Evolutionary conservation across 2,113 vertebrate genomes (phyloP), one percentile per base, ranked within the genome.

Genomic region (Cynopterus brachyotis): DNA sequence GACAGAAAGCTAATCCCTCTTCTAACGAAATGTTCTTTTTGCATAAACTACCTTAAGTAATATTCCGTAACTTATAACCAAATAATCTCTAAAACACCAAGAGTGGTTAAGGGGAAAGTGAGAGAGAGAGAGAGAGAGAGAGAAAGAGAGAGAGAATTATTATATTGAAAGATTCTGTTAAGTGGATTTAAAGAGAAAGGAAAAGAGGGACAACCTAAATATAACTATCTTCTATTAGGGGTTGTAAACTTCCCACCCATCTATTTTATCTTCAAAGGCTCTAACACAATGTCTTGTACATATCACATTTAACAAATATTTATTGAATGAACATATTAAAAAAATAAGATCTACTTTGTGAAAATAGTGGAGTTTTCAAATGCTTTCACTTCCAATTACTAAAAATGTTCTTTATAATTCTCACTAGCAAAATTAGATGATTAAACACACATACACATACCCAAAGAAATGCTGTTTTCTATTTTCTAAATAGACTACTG

Each of bases 301-400:
- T 26, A 82, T 64, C 37, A 82, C 40, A 95, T 66, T 75, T 76
- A 94, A 96, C 78, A 95, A 96, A 85, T 81, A 26, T 88, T 87
- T 96, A 91, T 0, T 97, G 95, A 97, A 83, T 94, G 60, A 42
- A 81, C 84, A 89, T 76, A 57, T 76, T 16, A 91, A 95, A 96
- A 96, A 91, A 47, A 96, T 40, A 53, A 89, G 95, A 97, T 94
- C 66, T 45, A 96, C 20, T 88, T 85, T 78, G 76, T 82, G 67
- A 91, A 96, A 94, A 93, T 16, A 96, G 64, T 90, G 16, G 42
- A 80, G 42, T 90, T 95, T 96, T 94, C 37, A 81, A 91, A 64
- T 96, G 62, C 28, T 60, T 94, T 96, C 75, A 94, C 62, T 93
- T 96, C 89, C 53, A 97, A 93, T 94, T 91, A 88, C 94, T 82